These are phyloP conservation scores for Scaptomyza cyrtandrae DNA, from an alignment of 2,888 invertebrate species.

Conservation along the genomic window DNA sequence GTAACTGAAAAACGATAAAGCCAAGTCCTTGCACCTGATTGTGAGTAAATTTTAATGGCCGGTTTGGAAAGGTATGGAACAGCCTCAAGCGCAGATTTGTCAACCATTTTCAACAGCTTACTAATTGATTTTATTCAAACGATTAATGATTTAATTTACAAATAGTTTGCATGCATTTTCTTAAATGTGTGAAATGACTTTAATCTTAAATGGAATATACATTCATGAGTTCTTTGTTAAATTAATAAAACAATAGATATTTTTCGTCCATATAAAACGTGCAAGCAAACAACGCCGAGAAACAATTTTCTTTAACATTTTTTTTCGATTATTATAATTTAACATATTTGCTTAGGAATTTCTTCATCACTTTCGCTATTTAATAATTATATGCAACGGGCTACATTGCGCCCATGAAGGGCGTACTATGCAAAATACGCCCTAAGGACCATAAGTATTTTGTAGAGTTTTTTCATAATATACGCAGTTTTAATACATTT, in stretches of 20 bases:
- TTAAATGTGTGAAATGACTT: background rate
- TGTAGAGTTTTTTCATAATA: background rate
- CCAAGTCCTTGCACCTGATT: conserved; percentile 27
- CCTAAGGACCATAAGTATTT: too few relatives aligned
- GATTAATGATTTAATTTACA: background rate
- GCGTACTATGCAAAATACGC: too few relatives aligned
- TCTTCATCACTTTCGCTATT: background rate
- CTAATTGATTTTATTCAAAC: conserved; percentile 3
- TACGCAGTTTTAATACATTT: background rate
- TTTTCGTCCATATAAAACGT: too few relatives aligned
- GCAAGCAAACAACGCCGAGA: too few relatives aligned
- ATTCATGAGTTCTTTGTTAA: too few relatives aligned
- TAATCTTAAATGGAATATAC: too few relatives aligned
- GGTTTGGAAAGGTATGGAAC: background rate
- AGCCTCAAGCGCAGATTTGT: conserved; percentile 16
- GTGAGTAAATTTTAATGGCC: conserved; percentile 35
- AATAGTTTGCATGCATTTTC: background rate
- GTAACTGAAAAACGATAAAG: conserved; percentile 75
- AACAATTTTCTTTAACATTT: too few relatives aligned
- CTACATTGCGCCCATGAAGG: too few relatives aligned
- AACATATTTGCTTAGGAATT: background rate
- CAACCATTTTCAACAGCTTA: conserved; percentile 6
- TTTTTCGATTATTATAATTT: background rate
- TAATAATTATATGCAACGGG: background rate
- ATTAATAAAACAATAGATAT: too few relatives aligned